Base-by-base conservation (phyloP, 2,888 invertebrate species). In the Thymelicus sylvestris region DNA sequence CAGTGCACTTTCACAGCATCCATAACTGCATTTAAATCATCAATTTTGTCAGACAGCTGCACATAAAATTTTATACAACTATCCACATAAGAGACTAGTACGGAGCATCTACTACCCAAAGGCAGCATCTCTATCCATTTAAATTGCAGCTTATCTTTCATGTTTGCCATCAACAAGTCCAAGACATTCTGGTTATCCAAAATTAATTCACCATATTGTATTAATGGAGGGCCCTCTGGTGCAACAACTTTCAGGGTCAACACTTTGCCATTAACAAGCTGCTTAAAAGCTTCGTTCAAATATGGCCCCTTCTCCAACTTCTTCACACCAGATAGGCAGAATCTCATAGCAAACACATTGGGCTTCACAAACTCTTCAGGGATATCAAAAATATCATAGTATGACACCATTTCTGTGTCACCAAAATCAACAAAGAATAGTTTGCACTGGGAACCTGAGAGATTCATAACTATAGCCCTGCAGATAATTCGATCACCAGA, bases 381-480 rank as follows among this genome's bases (percentile, higher is more conserved):
- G 77, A 97, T 95, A 83, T 96, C 96, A 85, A 95, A 97, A 64
- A 97, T 95, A 77, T 96, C 95, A 76, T 95, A 95, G 74, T 96
- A 95, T 0, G 96, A 94, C 12, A 97, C 95, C 80, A 95, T 90
- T 88, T 97, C 97, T 7, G 96, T 96, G 81, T 97, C 96, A 41
- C 97, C 97, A 84, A 96, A 97, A 86, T 97, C 97, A 44, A 97
- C 96, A 85, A 97, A 97, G 81, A 96, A 96, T 6, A 97, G 94
- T 86, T 96, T 97, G 83, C 96, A 97, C 66, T 96, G 95, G 24
- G 95, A 95, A 72, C 96, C 95, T 50, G 96, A 95, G 59, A 97
- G 94, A 77, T 95, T 95, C 86, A 96, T 96, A 3, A 97, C 96
- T 50, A 97, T 96, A 47, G 97, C 97, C 76, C 97, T 94, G 80